phyloP scores from a whole-genome alignment of 2,113 vertebrate genomes.

The Forbesichthys papilliferus region DNA sequence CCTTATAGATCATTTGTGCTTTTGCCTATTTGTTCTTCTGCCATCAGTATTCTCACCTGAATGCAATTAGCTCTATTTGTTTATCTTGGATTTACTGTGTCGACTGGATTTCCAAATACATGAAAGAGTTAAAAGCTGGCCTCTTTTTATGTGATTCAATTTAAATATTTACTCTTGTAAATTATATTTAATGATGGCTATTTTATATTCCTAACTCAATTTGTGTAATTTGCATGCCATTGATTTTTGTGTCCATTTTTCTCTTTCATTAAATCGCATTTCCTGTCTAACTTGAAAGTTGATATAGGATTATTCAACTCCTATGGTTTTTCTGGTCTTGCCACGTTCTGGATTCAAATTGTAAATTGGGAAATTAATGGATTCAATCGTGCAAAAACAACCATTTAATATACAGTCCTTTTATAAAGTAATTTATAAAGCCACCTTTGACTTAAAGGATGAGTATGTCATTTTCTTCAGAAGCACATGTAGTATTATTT shows the following conservation, averaged over 20 bases:
- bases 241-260: conserved; percentile 52
- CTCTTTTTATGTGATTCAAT: conserved; percentile 65
- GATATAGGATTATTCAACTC: conserved; percentile 52
- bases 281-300: conserved; percentile 44
- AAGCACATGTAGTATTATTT: too few relatives aligned
- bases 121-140: conserved; percentile 61
- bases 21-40: neutral
- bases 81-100: conserved; percentile 43
- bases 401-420: neutral
- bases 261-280: conserved; percentile 42
- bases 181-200: conserved; percentile 73
- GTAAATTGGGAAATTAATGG: conserved; percentile 14
- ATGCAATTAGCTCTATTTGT: conserved; percentile 55
- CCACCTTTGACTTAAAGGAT: neutral
- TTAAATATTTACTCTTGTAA: conserved; percentile 64
- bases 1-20: conserved; percentile 16
- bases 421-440: neutral
- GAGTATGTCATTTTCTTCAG: too few relatives aligned
- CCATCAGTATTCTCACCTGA: conserved; percentile 52
- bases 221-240: conserved; percentile 68
- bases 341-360: conserved; percentile 17
- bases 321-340: conserved; percentile 17
- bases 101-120: conserved; percentile 33
- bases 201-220: conserved; percentile 74
- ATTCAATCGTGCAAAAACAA: conserved; percentile 1